Percentiles rank a stretch among this genome's conserved stretches.
phyloP scores from a whole-genome alignment of 2,797 vertebrate genomes.

The Spea hammondii region DNA sequence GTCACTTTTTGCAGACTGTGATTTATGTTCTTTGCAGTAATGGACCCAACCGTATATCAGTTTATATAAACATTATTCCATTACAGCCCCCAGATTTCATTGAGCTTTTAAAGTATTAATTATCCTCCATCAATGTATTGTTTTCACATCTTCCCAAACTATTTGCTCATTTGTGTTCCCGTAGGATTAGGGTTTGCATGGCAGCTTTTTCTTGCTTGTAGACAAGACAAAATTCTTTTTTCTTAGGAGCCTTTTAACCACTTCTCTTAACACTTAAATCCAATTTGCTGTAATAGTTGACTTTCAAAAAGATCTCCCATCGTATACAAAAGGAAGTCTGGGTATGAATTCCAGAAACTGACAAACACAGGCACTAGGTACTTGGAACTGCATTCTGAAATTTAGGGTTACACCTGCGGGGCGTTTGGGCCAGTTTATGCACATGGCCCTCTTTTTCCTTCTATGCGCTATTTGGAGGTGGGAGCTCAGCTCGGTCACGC shows the following conservation, averaged over 20 bases:
- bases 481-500: too few species aligned
- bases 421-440: too few species aligned
- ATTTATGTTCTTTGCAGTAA: conserved; percentile 6
- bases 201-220: neutral
- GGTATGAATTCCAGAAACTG: too few species aligned
- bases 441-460: too few species aligned
- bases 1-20: neutral
- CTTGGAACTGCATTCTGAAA: too few species aligned
- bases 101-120: conserved; percentile 3
- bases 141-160: conserved; percentile 14
- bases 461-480: too few species aligned
- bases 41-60: neutral
- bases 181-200: neutral
- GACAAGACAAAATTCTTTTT: neutral
- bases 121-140: conserved; percentile 16
- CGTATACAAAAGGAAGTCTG: too few species aligned
- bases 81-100: conserved; percentile 1
- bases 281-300: too few species aligned
- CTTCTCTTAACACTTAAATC: too few species aligned
- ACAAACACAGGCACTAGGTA: too few species aligned
- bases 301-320: too few species aligned
- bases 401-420: too few species aligned
- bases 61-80: conserved; percentile 2
- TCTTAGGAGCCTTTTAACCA: neutral
- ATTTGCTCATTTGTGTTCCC: neutral